Conservation (phyloP, 1,140 invertebrate genomes). For the Gryllus bimaculatus region DNA sequence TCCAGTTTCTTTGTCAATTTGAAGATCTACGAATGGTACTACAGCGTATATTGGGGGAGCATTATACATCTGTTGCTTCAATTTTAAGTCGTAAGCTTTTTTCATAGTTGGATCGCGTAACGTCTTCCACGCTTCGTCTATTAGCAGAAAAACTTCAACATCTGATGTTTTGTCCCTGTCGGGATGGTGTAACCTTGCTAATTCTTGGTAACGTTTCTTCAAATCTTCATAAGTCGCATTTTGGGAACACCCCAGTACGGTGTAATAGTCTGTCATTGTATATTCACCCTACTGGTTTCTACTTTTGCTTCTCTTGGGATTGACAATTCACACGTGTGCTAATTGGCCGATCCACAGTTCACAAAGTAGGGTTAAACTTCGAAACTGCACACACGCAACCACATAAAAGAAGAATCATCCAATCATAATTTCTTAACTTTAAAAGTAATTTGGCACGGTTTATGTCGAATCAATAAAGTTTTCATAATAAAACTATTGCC, state of each 20-base stretch:
- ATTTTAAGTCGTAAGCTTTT: conserved; percentile 46
- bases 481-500: too few species aligned
- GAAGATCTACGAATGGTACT: conserved; percentile 41
- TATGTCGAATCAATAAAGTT: too few species aligned
- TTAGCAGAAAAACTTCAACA: conserved; percentile 38
- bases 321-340: too few species aligned
- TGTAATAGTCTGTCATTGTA: conserved; percentile 33
- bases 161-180: conserved; percentile 19
- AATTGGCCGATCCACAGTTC: too few species aligned
- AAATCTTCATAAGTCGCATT: conserved; percentile 46
- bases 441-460: too few species aligned
- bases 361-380: too few species aligned
- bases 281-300: background rate
- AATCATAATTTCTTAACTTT: too few species aligned
- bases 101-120: conserved; percentile 42
- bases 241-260: conserved; percentile 44
- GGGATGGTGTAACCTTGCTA: conserved; percentile 37
- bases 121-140: conserved; percentile 53
- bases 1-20: conserved; percentile 32
- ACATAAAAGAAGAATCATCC: too few species aligned
- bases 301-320: too few species aligned
- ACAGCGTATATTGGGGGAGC: conserved; percentile 46
- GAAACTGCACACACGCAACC: too few species aligned
- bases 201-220: conserved; percentile 49
- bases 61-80: conserved; percentile 42